phyloP scores from a whole-genome alignment of 2,888 invertebrate species.

The Clanis bilineata region DNA sequence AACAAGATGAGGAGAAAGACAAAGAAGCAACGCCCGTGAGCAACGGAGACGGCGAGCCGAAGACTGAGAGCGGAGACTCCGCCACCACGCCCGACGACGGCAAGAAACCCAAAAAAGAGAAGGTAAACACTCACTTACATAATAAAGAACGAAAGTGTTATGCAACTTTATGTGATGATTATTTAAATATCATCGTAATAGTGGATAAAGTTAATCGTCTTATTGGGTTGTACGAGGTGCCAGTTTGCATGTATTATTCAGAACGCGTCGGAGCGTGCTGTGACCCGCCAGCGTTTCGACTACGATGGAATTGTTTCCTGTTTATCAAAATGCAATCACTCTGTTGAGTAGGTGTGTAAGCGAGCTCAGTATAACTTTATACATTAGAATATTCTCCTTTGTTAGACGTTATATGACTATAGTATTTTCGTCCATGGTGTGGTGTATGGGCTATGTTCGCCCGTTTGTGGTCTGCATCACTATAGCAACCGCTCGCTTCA shows the following conservation, averaged over 20 bases:
- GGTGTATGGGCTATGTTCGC: too few species aligned
- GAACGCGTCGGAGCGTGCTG: neutral
- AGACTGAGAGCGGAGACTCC: conserved; percentile 65
- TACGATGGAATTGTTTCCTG: conserved; percentile 5
- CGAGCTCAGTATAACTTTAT: conserved; percentile 23
- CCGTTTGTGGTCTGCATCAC: too few species aligned
- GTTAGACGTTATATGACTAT: too few species aligned
- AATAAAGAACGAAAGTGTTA: neutral
- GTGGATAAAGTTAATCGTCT: neutral
- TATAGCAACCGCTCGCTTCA: too few species aligned
- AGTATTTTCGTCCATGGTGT: too few species aligned
- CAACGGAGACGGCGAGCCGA: conserved; percentile 71
- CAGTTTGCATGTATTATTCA: neutral
- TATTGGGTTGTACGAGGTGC: neutral
- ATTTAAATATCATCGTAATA: neutral
- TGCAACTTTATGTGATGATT: neutral
- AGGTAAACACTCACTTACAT: conserved; percentile 49
- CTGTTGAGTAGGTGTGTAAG: conserved; percentile 37
- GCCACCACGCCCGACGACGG: conserved; percentile 67
- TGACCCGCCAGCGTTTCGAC: neutral
- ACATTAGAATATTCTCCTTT: too few species aligned
- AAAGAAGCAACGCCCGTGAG: conserved; percentile 56
- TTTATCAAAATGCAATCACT: neutral
- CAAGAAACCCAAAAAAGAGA: conserved; percentile 86
- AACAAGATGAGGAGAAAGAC: conserved; percentile 54